Conservation (phyloP, 2,888 invertebrate genomes). For the Agonum fuliginosum region DNA sequence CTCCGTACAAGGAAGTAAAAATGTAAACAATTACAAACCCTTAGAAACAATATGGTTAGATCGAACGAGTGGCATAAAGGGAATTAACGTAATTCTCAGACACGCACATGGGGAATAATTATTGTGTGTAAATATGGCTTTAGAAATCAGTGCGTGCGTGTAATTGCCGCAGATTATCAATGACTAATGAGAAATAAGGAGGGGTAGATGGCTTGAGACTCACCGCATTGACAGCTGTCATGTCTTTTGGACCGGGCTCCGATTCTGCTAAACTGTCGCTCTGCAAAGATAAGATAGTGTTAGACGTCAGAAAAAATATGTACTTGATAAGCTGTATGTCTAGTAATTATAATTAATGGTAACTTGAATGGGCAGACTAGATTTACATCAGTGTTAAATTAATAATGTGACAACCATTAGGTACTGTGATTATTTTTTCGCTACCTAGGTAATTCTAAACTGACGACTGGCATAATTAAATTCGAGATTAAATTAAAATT, state of each 20-base stretch:
- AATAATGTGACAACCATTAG: no score
- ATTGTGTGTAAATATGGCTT: conserved; percentile 22
- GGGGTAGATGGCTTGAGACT: no score
- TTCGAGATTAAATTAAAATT: no score
- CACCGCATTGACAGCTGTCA: conserved; percentile 82
- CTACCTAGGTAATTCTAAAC: no score
- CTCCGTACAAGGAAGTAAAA: no score
- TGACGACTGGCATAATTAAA: no score
- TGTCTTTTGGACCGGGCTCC: conserved; percentile 73
- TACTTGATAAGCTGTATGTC: no score
- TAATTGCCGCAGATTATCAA: conserved; percentile 63
- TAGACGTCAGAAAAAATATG: no score
- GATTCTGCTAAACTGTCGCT: conserved; percentile 72
- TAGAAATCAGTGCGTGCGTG: conserved; percentile 34
- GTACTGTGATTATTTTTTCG: no score
- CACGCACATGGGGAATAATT: conserved; percentile 6
- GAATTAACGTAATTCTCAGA: background rate
- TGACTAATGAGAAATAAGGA: conserved; percentile 64
- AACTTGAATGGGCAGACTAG: no score
- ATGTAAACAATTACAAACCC: background rate
- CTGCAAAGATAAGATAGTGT: conserved; percentile 68
- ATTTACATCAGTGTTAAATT: no score
- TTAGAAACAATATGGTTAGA: conserved; percentile 8
- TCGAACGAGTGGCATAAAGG: background rate
- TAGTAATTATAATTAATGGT: no score